Percentiles rank a stretch among this genome's conserved stretches.
Evolutionary conservation across 2,888 invertebrate genomes (phyloP).

Genomic region (Biston stratarius): DNA sequence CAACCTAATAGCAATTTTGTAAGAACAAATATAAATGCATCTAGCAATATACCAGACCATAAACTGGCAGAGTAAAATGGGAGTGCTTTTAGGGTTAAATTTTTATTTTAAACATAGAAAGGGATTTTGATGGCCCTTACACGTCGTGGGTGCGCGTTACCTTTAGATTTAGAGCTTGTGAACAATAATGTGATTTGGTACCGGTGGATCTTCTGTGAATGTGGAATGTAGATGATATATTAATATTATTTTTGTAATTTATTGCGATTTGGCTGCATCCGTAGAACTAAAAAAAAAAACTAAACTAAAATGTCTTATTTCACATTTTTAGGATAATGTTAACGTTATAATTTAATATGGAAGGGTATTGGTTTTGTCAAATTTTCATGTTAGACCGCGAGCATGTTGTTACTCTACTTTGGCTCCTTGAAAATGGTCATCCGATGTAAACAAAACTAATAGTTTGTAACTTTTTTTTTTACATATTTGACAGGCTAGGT

Average conservation of each 20-base stretch:
- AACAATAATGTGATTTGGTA: conserved; percentile 53
- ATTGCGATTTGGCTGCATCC: conserved; percentile 20
- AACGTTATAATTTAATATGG: neutral
- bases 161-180: conserved; percentile 77
- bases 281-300: conserved; percentile 10
- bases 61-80: conserved; percentile 74
- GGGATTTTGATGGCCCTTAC: conserved; percentile 83
- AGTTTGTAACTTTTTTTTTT: too few species aligned
- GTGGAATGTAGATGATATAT: conserved; percentile 25
- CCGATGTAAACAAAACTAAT: too few species aligned
- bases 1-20: conserved; percentile 70
- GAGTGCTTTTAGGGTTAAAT: conserved; percentile 80
- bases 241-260: conserved; percentile 32
- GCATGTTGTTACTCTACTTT: too few species aligned
- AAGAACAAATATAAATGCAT: conserved; percentile 78
- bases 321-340: neutral
- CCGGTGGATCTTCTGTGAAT: conserved; percentile 23
- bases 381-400: too few species aligned
- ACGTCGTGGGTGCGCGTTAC: conserved; percentile 74
- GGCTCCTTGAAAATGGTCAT: too few species aligned
- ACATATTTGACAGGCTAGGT: too few species aligned
- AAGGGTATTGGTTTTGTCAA: too few species aligned
- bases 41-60: conserved; percentile 62
- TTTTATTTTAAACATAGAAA: conserved; percentile 86
- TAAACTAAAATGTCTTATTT: conserved; percentile 17